Percentiles rank a stretch among this genome's conserved stretches.
These are phyloP conservation scores for Eospalax fontanierii DNA, from an alignment of 2,797 vertebrate species.

Conservation along the genomic window DNA sequence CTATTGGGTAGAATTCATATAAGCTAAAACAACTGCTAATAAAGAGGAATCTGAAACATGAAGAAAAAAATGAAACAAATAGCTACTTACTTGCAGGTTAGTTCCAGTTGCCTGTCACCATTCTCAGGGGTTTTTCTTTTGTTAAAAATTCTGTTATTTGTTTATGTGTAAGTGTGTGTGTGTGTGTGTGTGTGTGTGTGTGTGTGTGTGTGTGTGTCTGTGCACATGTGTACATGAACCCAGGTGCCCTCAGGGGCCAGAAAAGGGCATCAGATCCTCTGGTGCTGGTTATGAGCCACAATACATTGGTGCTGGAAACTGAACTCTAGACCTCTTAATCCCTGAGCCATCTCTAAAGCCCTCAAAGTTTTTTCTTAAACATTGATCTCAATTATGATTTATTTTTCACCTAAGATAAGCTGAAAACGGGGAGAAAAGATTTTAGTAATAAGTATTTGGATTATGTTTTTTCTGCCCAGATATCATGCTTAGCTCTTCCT, in stretches of 20 bases:
- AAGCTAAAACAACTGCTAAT: background rate
- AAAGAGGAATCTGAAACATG: conserved; percentile 38
- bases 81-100: conserved; percentile 8
- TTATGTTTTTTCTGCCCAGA: conserved; percentile 27
- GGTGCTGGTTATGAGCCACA: no score
- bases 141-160: no score
- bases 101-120: background rate
- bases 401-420: conserved; percentile 14
- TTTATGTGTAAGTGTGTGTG: no score
- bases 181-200: no score
- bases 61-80: conserved; percentile 37
- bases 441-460: conserved; percentile 38
- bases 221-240: no score
- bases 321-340: no score
- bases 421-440: background rate
- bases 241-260: no score
- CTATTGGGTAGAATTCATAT: background rate
- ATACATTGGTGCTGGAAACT: no score
- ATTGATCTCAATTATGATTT: conserved; percentile 23
- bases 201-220: no score
- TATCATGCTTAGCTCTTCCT: background rate
- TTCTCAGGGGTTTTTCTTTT: background rate
- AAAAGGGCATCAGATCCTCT: no score
- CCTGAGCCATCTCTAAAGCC: no score
- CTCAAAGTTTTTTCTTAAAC: conserved; percentile 13